phyloP scores from a whole-genome alignment of 2,113 vertebrate species.

The Hyaena hyaena region DNA sequence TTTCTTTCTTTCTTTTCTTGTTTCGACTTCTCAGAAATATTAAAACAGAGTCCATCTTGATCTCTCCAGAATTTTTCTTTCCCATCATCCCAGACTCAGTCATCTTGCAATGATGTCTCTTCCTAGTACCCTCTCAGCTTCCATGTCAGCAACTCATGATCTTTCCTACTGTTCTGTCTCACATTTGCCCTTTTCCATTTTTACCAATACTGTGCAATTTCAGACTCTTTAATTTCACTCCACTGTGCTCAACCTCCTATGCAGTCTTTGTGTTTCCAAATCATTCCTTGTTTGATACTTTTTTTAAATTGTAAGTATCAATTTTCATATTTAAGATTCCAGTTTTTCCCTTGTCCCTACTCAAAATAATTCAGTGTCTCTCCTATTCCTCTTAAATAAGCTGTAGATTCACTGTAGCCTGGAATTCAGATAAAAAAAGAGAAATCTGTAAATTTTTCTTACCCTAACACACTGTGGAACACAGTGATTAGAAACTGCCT shows the following conservation, averaged over 20 bases:
- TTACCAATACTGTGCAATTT: not conserved
- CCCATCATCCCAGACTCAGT: not conserved
- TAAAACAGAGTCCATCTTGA: not conserved
- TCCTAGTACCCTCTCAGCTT: not conserved
- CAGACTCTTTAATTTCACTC: not conserved
- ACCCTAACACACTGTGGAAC: not conserved
- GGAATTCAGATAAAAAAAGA: not conserved
- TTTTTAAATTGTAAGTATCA: not conserved
- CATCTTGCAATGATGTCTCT: not conserved
- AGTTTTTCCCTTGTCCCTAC: not conserved
- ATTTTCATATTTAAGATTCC: not conserved
- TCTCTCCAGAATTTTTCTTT: not conserved
- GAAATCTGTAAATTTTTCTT: not conserved
- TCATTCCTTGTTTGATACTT: not conserved
- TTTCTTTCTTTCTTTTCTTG: too few relatives aligned
- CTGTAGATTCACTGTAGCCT: not conserved
- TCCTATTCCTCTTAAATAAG: not conserved
- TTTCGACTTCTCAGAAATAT: not conserved
- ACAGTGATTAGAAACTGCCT: not conserved
- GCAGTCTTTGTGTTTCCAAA: not conserved
- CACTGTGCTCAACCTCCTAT: not conserved
- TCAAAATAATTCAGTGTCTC: not conserved
- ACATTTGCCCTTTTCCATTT: not conserved
- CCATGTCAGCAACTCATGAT: not conserved
- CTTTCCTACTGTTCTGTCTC: not conserved